Evolutionary conservation across 2,888 invertebrate genomes (phyloP).

Genomic region (Polydrusus tereticollis): DNA sequence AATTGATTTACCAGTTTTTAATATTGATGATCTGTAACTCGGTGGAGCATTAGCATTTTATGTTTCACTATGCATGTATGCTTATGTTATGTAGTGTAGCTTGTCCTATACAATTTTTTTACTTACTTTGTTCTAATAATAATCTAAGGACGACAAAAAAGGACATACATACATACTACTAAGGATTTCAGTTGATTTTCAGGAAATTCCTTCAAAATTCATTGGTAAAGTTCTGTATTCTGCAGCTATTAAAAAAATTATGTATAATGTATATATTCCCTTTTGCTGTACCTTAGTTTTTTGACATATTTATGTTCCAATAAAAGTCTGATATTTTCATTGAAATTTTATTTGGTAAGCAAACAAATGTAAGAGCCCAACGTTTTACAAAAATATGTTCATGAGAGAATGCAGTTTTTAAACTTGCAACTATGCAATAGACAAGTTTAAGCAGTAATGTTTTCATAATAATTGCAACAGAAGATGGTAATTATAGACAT

Average conservation of each 20-base stretch:
- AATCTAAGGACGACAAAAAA: too few species aligned
- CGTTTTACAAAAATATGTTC: slow-evolving; percentile 24
- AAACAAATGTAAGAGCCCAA: slow-evolving; percentile 18
- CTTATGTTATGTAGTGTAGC: neutral
- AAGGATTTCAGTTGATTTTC: too few species aligned
- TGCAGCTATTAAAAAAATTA: too few species aligned
- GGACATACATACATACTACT: too few species aligned
- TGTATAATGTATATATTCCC: too few species aligned
- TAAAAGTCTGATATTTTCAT: neutral
- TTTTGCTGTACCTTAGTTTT: too few species aligned
- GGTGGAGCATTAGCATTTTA: slow-evolving; percentile 7
- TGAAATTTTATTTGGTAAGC: slow-evolving; percentile 25
- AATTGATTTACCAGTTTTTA: slow-evolving; percentile 38
- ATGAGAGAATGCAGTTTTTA: slow-evolving; percentile 4
- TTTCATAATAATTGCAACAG: neutral
- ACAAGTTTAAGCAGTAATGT: neutral
- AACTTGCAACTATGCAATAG: neutral
- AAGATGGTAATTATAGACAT: neutral
- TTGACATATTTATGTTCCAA: neutral
- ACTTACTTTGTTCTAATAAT: too few species aligned
- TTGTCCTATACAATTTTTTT: neutral
- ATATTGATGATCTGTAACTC: slow-evolving; percentile 43
- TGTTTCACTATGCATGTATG: neutral
- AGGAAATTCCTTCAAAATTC: too few species aligned
- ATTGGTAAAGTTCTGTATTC: too few species aligned